Percentiles rank a stretch among this genome's conserved stretches.
Conservation (phyloP, 2,113 vertebrate species). For the Pomatorhinus ruficollis region DNA sequence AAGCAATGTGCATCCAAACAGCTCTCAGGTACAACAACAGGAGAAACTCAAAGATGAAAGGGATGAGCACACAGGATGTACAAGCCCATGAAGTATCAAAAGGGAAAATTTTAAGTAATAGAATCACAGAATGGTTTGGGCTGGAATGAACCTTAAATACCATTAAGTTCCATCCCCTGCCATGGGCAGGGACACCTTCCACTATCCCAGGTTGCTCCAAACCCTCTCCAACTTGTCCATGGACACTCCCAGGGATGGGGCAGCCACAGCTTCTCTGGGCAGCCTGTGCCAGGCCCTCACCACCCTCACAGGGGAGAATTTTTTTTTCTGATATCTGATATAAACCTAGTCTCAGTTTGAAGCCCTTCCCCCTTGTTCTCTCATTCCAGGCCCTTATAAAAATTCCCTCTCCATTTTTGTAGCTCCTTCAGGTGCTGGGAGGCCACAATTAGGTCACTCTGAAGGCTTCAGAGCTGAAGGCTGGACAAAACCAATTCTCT, state of each 20-base stretch:
- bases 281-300: rapidly evolving
- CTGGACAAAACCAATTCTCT: background rate
- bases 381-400: background rate
- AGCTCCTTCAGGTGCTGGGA: background rate
- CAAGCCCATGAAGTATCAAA: background rate
- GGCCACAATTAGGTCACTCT: background rate
- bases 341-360: background rate
- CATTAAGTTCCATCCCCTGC: too few relatives aligned
- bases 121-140: background rate
- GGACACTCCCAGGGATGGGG: background rate
- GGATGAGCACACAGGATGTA: background rate
- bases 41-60: rapidly evolving
- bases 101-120: background rate
- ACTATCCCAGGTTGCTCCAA: background rate
- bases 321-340: background rate
- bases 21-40: background rate
- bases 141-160: background rate
- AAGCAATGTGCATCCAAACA: background rate
- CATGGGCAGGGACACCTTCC: background rate
- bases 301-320: background rate
- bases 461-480: background rate
- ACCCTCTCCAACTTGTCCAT: rapidly evolving
- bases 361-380: background rate
- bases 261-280: background rate
- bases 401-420: background rate